Evolutionary conservation across 2,113 vertebrate genomes (phyloP).

Genomic region (Neofelis nebulosa): DNA sequence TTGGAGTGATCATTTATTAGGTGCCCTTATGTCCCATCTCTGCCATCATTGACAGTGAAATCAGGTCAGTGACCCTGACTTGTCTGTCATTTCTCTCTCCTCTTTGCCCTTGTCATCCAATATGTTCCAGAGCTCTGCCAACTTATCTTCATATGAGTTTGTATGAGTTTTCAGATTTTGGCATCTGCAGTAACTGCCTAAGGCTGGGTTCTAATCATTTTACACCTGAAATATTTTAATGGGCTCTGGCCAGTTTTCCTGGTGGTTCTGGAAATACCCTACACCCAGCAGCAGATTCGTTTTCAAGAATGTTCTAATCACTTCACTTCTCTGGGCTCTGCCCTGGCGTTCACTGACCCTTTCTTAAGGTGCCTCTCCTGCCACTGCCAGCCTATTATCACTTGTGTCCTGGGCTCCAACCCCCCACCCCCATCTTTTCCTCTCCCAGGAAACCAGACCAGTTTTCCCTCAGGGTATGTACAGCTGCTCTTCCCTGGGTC

Average conservation of each 20-base stretch:
- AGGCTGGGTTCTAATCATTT: conserved; percentile 16
- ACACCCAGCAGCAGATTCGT: background rate
- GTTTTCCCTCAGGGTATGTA: background rate
- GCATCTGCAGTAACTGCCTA: background rate
- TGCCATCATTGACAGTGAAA: background rate
- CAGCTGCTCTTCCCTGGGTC: background rate
- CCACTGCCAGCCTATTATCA: background rate
- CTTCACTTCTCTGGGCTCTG: background rate
- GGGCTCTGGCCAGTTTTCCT: background rate
- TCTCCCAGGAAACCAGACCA: fast-evolving
- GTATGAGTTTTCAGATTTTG: background rate
- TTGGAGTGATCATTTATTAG: background rate
- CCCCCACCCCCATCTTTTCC: background rate
- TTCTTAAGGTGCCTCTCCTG: background rate
- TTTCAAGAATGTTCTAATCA: background rate
- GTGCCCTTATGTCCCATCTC: background rate
- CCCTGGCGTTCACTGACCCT: background rate
- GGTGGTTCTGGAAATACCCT: background rate
- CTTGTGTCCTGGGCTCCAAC: background rate
- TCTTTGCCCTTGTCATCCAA: background rate
- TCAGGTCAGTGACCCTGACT: background rate
- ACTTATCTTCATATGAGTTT: background rate
- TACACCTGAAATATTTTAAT: background rate
- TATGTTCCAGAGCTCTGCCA: background rate
- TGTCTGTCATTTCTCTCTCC: conserved; percentile 14